These are phyloP conservation scores for Triops longicaudatus DNA, from an alignment of 1,140 invertebrate genomes.

Conservation along the genomic window DNA sequence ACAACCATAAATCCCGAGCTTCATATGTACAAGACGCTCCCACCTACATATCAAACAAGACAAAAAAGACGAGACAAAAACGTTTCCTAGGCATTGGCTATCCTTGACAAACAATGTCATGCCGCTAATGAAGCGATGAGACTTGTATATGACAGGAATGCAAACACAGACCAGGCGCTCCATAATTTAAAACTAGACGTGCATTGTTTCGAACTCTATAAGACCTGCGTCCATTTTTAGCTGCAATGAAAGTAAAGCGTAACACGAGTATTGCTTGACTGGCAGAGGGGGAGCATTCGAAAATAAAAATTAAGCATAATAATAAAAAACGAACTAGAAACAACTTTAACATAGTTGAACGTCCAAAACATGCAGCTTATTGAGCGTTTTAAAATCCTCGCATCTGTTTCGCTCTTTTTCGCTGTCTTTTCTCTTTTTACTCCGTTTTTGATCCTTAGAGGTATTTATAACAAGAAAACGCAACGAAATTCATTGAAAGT, in stretches of 20 bases:
- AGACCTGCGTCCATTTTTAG: too few relatives aligned
- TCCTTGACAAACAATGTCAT: background rate
- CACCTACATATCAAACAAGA: background rate
- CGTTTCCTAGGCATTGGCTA: background rate
- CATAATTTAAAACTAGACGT: background rate
- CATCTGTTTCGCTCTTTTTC: background rate
- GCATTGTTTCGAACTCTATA: background rate
- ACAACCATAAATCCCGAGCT: slow-evolving; percentile 6
- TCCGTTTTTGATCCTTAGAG: background rate
- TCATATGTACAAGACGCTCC: background rate
- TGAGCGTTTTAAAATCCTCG: background rate
- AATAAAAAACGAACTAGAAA: background rate
- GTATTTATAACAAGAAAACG: background rate
- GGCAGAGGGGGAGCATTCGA: too few relatives aligned
- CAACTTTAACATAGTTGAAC: background rate
- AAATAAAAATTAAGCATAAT: too few relatives aligned
- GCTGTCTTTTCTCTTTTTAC: background rate
- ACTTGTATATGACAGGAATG: background rate
- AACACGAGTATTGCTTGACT: too few relatives aligned
- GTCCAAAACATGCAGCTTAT: background rate
- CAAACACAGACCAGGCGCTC: background rate
- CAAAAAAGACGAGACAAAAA: background rate
- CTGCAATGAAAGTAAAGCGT: too few relatives aligned
- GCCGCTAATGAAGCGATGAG: background rate
- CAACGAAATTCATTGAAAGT: background rate